These are phyloP conservation scores for Rhinolophus ferrumequinum DNA, from an alignment of 2,113 vertebrate genomes.

Conservation along the genomic window DNA sequence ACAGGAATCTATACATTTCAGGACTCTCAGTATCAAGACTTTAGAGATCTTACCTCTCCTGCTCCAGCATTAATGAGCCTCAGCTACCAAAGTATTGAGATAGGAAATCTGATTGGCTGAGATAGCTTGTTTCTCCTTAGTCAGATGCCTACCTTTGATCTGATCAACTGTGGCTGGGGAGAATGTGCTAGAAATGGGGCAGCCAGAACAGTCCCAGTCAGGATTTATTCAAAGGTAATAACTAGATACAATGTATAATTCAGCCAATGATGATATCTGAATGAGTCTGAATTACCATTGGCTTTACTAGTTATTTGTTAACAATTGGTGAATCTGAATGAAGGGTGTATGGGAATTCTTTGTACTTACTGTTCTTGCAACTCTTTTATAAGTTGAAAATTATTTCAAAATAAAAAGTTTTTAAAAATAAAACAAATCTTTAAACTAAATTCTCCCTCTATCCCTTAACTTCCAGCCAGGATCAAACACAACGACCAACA, in stretches of 20 bases:
- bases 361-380: not conserved
- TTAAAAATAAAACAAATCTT: not conserved
- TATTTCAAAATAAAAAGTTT: slow-evolving; percentile 40
- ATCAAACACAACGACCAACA: not conserved
- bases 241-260: not conserved
- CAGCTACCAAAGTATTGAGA: not conserved
- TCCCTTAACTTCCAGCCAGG: slow-evolving; percentile 23
- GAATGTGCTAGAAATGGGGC: not conserved
- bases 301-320: not conserved
- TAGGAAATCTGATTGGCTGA: not conserved
- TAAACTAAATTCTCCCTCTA: slow-evolving; percentile 9
- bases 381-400: slow-evolving; percentile 34
- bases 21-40: not conserved
- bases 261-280: not conserved
- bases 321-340: not conserved
- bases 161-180: not conserved
- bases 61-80: not conserved
- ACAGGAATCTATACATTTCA: not conserved
- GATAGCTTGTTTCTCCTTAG: not conserved
- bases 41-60: not conserved
- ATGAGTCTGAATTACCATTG: slow-evolving; percentile 8
- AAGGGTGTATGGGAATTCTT: not conserved
- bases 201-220: not conserved
- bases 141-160: not conserved
- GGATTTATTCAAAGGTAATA: slow-evolving; percentile 24